These are phyloP conservation scores for Thymelicus lineola DNA, from an alignment of 2,888 invertebrate species.

Conservation along the genomic window DNA sequence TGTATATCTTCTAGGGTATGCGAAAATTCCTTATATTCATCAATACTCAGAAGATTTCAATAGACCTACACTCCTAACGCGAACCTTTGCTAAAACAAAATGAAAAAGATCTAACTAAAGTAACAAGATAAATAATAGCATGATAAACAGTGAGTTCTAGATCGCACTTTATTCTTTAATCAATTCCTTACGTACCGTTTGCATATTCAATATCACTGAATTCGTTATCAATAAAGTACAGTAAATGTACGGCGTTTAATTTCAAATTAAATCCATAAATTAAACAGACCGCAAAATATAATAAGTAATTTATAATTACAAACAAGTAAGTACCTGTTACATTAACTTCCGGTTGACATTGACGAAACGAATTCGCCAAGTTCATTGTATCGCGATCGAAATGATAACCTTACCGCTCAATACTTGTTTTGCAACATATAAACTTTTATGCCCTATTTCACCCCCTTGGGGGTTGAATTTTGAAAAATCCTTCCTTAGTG, in stretches of 20 bases:
- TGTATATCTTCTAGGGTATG: too few relatives aligned
- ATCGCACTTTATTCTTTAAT: slow-evolving; percentile 4
- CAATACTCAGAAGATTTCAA: too few relatives aligned
- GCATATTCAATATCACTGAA: slow-evolving; percentile 16
- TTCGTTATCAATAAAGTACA: slow-evolving; percentile 13
- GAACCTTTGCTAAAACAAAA: too few relatives aligned
- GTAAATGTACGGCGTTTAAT: not conserved
- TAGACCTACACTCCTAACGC: too few relatives aligned
- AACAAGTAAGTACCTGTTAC: slow-evolving; percentile 9
- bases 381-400: slow-evolving; percentile 19
- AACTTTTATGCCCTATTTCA: too few relatives aligned
- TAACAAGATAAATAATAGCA: too few relatives aligned
- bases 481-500: too few relatives aligned
- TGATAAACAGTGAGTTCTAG: not conserved
- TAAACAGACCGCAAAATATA: slow-evolving; percentile 14
- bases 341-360: slow-evolving; percentile 29
- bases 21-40: too few relatives aligned
- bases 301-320: slow-evolving; percentile 22
- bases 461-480: too few relatives aligned
- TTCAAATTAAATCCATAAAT: slow-evolving; percentile 16
- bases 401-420: not conserved
- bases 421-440: too few relatives aligned
- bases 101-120: too few relatives aligned
- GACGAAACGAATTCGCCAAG: slow-evolving; percentile 21
- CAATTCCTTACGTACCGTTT: slow-evolving; percentile 12